Base-by-base conservation (phyloP, 2,888 invertebrate genomes). In the Agrotis exclamationis region DNA sequence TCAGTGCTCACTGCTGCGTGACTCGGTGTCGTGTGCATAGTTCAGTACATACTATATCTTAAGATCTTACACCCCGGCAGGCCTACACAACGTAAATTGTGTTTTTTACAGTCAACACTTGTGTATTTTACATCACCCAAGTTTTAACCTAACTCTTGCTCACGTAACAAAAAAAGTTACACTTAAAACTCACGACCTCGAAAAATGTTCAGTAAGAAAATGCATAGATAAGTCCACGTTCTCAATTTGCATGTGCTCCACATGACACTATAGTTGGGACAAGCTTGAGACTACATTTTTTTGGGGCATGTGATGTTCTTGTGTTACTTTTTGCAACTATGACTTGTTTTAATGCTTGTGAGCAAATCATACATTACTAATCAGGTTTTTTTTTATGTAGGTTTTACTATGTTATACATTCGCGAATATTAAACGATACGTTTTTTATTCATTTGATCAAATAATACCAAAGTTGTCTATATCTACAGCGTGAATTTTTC, bases 181-280 rank as follows among this genome's bases (percentile, higher is more conserved):
- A 3, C 1, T 4, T 39, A 50, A 45, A 45, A 16, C 18, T 14
- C 9, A 33, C 20, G 2, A 20, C 20, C 11, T 47, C 1, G 20
- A 20, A 54, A 73, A 53, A 24, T 45, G 24, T 20, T 39, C 16
- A 20, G 13, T 11, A 14, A 45, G 3, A 51, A 62, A 53, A 73
- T 53, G 22, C 22, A 53, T 11, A 47, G 14, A 16, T 20, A 22
- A 13, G 16, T 39, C 47, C 47, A 22, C 48, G 44, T 24, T 14
- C 4, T 28, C 13, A 44, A 64, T 75, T 54, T 56, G 54, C 66
- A 44, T 64, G 44, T 75, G 54, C 63, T 74, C 11, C 51, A 53
- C 51, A 62, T 45, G 24, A n/a, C n/a, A 45, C 51, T 53, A 33
- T 20, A 63, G 45, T 24, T 11, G 9, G 3, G 62, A 22, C 14